These are phyloP conservation scores for Colletes collaris DNA, from an alignment of 2,888 invertebrate species.

Conservation along the genomic window DNA sequence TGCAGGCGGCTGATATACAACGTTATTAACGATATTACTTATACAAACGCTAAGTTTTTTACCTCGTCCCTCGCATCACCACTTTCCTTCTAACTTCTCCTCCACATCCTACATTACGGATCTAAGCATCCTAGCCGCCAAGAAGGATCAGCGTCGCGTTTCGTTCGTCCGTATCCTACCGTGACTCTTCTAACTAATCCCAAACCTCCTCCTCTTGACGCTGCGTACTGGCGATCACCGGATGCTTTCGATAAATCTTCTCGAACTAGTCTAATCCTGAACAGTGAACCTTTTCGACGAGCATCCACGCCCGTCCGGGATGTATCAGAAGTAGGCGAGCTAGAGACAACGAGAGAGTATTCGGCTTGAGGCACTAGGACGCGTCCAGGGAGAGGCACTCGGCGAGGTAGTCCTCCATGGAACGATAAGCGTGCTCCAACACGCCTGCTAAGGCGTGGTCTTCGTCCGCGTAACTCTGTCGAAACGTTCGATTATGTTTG, in stretches of 20 bases:
- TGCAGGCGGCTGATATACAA: slow-evolving; percentile 68
- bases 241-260: not conserved
- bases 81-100: slow-evolving; percentile 27
- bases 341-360: slow-evolving; percentile 77
- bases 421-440: slow-evolving; percentile 94
- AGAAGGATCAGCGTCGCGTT: not conserved
- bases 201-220: not conserved
- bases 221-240: not conserved
- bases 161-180: not conserved
- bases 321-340: slow-evolving; percentile 70
- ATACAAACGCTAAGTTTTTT: slow-evolving; percentile 65
- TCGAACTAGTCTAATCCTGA: slow-evolving; percentile 32
- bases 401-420: slow-evolving; percentile 96
- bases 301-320: slow-evolving; percentile 49
- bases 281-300: slow-evolving; percentile 42
- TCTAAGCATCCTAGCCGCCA: not conserved
- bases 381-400: slow-evolving; percentile 95
- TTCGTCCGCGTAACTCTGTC: slow-evolving; percentile 95
- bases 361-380: slow-evolving; percentile 82
- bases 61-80: slow-evolving; percentile 28
- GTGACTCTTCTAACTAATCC: not conserved
- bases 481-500: slow-evolving; percentile 55
- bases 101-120: not conserved
- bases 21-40: slow-evolving; percentile 71
- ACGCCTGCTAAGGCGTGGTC: slow-evolving; percentile 93